These are phyloP conservation scores for Hydrolagus affinis DNA, from an alignment of 2,113 vertebrate species.

Conservation along the genomic window DNA sequence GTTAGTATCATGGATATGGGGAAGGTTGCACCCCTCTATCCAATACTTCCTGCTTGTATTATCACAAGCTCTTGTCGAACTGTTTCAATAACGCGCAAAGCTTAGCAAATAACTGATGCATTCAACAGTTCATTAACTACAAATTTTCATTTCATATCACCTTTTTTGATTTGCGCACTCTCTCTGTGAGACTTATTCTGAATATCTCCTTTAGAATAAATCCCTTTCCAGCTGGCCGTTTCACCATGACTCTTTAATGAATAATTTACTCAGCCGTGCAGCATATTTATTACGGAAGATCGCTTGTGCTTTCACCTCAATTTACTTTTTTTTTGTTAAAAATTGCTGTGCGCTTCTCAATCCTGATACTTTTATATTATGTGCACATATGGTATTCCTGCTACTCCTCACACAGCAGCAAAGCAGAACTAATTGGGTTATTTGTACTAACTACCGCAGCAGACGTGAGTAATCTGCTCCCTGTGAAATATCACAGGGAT, in stretches of 20 bases:
- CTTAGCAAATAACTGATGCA: background rate
- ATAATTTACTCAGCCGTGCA: conserved; percentile 9
- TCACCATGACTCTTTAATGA: conserved; percentile 24
- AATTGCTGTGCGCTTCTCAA: conserved; percentile 10
- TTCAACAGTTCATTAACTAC: conserved; percentile 22
- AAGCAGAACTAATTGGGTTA: conserved; percentile 28
- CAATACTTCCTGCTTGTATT: conserved; percentile 1
- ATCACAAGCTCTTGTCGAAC: background rate
- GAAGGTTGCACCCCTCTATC: conserved; percentile 8
- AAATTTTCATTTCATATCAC: conserved; percentile 28
- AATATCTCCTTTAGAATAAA: conserved; percentile 24
- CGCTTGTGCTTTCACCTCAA: conserved; percentile 28
- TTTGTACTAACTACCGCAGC: conserved; percentile 3
- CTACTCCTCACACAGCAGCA: conserved; percentile 17
- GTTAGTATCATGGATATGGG: background rate
- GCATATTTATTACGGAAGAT: conserved; percentile 11
- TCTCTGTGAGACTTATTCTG: background rate
- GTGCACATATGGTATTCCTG: conserved; percentile 12
- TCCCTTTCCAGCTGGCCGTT: conserved; percentile 19
- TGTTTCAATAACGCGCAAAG: background rate
- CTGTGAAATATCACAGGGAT: background rate
- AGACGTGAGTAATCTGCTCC: conserved; percentile 21
- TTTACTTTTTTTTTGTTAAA: conserved; percentile 11
- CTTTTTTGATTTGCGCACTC: conserved; percentile 20
- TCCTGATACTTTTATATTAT: conserved; percentile 27